phyloP scores from a whole-genome alignment of 1,140 invertebrate genomes.

The Helicorthomorpha holstii region DNA sequence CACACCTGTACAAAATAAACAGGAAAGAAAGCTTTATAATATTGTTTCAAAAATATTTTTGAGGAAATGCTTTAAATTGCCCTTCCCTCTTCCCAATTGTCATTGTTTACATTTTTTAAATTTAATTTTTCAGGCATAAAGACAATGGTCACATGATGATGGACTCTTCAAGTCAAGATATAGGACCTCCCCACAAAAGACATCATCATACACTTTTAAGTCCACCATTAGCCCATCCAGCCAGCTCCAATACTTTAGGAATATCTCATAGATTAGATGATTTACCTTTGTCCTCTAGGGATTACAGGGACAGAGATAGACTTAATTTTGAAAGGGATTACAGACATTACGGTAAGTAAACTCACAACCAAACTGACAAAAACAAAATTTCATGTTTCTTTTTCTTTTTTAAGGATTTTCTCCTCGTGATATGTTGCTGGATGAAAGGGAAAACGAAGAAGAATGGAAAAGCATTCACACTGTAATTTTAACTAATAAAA shows the following conservation, averaged over 20 bases:
- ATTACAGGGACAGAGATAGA: constrained; percentile 24
- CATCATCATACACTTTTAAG: constrained; percentile 23
- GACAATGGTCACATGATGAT: too few species aligned
- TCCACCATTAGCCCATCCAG: constrained; percentile 14
- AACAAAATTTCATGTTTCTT: not conserved
- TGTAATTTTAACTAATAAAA: constrained; percentile 20
- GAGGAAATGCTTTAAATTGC: too few species aligned
- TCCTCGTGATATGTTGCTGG: constrained; percentile 8
- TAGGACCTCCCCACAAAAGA: constrained; percentile 22
- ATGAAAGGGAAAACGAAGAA: constrained; percentile 28
- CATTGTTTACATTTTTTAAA: too few species aligned
- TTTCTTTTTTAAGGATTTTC: not conserved
- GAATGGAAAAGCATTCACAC: constrained; percentile 87
- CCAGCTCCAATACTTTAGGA: constrained; percentile 22
- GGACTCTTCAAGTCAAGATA: constrained; percentile 7
- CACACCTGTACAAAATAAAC: too few species aligned
- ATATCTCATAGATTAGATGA: constrained; percentile 21
- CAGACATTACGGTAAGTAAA: constrained; percentile 11
- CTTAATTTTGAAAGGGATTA: constrained; percentile 15
- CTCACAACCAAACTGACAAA: not conserved
- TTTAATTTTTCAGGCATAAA: too few species aligned
- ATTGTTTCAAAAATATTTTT: too few species aligned
- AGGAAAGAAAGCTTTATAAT: too few species aligned
- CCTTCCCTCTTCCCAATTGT: too few species aligned
- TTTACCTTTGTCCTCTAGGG: constrained; percentile 22